Base-by-base conservation (phyloP, 1,140 invertebrate genomes). In the Pseudomyrmex flavicornis region DNA sequence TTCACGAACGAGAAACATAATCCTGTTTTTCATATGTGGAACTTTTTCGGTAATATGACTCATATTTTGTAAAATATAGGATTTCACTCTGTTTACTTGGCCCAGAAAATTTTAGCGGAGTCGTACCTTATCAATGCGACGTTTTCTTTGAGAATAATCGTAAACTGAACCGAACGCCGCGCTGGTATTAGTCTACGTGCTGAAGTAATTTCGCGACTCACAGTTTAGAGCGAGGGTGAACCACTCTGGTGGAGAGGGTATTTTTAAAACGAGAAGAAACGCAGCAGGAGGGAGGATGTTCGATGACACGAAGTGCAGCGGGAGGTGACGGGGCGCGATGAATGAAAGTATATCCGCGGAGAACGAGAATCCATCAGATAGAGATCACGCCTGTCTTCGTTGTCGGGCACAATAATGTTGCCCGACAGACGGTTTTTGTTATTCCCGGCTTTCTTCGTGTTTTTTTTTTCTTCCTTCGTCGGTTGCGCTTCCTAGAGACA, bases 331-430 rank as follows among this genome's bases (percentile, higher is more conserved):
- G 76, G 76, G 84, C 73, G 65, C 56, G 50, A 74, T 88, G 86
- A 84, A 88, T 85, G 82, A 87, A 83, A 83, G 74, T 35, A 35
- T 86, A 85, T 76, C 70, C 85, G 86, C 75, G 35, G 35, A 62
- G 76, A 70, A 58, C 76, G 90, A 88, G 92, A 92, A 92, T 92
- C 90, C 91, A 93, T 93, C 92, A 88, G 90, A 91, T 91, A 89
- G 89, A 91, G 87, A 89, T 92, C 91, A 90, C 91, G 91, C 90
- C 90, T 89, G 89, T 90, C 88, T 91, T 68, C 83, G 65, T 35
- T 84, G 70, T 68, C 83, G 74, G 82, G 77, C 83, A 93, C 89
- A 93, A 93, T 91, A 88, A 90, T 85, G 79, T 87, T 88, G 83
- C 84, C 58, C 22, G 20, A 46, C 90, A 91, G 91, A 90, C 90